phyloP scores from a whole-genome alignment of 1,140 invertebrate genomes.

The Anthonomus grandis region DNA sequence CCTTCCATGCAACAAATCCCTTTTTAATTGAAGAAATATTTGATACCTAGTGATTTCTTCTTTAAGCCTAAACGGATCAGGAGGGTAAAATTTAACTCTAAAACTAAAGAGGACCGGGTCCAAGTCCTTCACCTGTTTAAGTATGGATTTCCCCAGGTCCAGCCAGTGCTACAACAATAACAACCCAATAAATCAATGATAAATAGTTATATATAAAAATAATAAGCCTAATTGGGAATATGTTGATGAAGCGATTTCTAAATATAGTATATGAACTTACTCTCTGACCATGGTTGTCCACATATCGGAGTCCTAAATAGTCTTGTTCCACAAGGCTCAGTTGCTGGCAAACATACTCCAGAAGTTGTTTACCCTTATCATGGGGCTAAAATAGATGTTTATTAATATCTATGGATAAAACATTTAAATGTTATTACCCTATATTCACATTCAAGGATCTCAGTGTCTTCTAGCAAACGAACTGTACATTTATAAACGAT shows the following conservation, averaged over 20 bases:
- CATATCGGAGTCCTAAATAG: constrained; percentile 95
- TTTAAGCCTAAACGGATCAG: constrained; percentile 79
- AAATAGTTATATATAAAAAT: no score
- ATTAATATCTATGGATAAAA: constrained; percentile 8
- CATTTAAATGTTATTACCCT: constrained; percentile 62
- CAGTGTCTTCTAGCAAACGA: constrained; percentile 88
- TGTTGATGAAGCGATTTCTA: no score
- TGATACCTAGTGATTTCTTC: constrained; percentile 89
- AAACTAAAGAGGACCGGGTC: constrained; percentile 87
- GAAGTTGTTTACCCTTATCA: constrained; percentile 87
- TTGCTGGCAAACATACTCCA: constrained; percentile 91
- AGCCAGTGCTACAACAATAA: constrained; percentile 85
- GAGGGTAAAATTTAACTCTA: constrained; percentile 92
- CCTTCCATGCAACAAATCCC: constrained; percentile 91
- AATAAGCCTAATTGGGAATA: no score
- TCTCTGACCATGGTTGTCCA: constrained; percentile 87
- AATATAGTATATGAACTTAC: constrained; percentile 55
- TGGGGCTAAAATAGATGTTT: constrained; percentile 67
- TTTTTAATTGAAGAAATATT: constrained; percentile 89
- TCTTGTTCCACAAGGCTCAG: constrained; percentile 94
- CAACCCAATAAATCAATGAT: no score
- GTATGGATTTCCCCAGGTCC: constrained; percentile 87
- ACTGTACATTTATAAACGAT: constrained; percentile 92
- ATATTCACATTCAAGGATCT: constrained; percentile 93
- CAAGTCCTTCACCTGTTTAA: constrained; percentile 93